Conservation (phyloP, 2,888 invertebrate species). For the Apamea epomidion region DNA sequence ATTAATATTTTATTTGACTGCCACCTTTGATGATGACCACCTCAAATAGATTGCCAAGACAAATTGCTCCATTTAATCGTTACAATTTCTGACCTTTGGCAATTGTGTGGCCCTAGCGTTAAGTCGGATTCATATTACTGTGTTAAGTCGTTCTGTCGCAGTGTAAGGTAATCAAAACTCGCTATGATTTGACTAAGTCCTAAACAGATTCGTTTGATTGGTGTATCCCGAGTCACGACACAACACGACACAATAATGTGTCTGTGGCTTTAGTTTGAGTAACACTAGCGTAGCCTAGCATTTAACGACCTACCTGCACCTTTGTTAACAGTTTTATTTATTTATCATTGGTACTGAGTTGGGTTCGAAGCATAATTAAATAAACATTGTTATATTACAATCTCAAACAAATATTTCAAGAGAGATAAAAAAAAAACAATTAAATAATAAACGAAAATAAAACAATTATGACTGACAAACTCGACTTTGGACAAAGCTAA, state of each 20-base stretch:
- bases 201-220: not conserved
- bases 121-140: not conserved
- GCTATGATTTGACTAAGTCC: not conserved
- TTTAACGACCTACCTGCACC: not conserved
- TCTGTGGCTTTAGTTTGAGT: not conserved
- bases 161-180: not conserved
- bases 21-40: not conserved
- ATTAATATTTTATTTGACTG: conserved; percentile 2
- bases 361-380: not conserved
- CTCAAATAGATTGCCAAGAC: not conserved
- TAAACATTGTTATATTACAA: not conserved
- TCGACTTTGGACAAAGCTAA: not conserved
- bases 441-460: not conserved
- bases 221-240: not conserved
- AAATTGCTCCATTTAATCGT: not conserved
- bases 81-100: not conserved
- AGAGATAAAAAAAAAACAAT: not conserved
- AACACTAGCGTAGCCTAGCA: not conserved
- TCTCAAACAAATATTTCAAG: not conserved
- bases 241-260: not conserved
- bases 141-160: not conserved
- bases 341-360: not conserved
- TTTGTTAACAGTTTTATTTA: not conserved
- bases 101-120: not conserved
- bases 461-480: not conserved